Evolutionary conservation across 2,113 vertebrate genomes (phyloP).

Genomic region (Chionodraco myersi): DNA sequence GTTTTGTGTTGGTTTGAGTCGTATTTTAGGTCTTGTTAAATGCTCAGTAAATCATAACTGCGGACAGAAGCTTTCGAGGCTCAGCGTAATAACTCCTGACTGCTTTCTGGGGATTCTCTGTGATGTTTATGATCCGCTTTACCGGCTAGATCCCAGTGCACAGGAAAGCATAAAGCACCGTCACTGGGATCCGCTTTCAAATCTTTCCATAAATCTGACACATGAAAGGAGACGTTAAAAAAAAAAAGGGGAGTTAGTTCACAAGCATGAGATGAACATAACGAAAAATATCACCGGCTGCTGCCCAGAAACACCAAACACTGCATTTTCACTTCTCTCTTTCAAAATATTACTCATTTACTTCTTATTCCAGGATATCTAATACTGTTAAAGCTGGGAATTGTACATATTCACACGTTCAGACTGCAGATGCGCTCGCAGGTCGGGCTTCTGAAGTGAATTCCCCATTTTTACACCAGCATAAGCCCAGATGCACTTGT

Average conservation of each 20-base stretch:
- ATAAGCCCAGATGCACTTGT: too few species aligned
- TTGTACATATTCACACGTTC: too few species aligned
- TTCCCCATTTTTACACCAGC: too few species aligned
- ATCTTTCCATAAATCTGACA: slow-evolving; percentile 31
- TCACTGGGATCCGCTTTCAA: slow-evolving; percentile 29
- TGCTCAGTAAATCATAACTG: background rate
- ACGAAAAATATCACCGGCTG: background rate
- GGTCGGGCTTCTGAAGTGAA: too few species aligned
- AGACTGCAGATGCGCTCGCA: too few species aligned
- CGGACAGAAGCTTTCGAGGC: background rate
- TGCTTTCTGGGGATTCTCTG: slow-evolving; percentile 47
- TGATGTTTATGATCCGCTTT: slow-evolving; percentile 52
- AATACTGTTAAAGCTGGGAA: too few species aligned
- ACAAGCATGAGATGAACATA: too few species aligned
- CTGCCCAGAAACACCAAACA: slow-evolving; percentile 21
- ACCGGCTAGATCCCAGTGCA: too few species aligned
- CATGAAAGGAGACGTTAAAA: background rate
- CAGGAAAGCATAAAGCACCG: slow-evolving; percentile 37
- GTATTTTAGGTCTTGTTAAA: background rate
- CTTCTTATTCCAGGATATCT: background rate
- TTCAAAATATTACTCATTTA: background rate
- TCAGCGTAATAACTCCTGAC: slow-evolving; percentile 35
- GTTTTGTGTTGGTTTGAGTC: background rate
- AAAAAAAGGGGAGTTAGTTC: too few species aligned
- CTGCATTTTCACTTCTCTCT: slow-evolving; percentile 1